Base-by-base conservation (phyloP, 2,113 vertebrate genomes). In the Pterocles orientalis region DNA sequence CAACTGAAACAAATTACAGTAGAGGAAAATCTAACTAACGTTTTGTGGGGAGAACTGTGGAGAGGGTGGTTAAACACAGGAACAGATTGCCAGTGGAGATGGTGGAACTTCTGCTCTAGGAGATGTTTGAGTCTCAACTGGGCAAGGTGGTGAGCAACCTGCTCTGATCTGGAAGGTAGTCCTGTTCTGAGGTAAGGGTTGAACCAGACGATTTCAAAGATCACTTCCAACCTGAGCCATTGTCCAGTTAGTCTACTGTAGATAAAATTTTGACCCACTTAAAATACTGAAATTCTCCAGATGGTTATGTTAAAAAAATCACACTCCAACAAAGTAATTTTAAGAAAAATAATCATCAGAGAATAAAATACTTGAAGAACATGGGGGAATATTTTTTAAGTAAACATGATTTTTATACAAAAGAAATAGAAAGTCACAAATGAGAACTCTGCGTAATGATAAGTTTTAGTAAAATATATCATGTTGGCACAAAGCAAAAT, bases 41-140 rank as follows among this genome's bases (percentile, higher is more conserved):
- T 39, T 26, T 18, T 12, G 18, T 6, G 10, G 3, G 1, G 3
- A 3, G 10, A 41, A 17, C 17, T 43, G 23, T 45, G 3, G 4
- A 9, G 14, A 39, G 6, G 6, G 14, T 73, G 7, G 14, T 70
- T 85, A 70, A 82, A 5, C 2, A 31, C 5, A 61, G 41, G 10
- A 24, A 43, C 14, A 47, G 20, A 62, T 41, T 85, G 50, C 3
- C 14, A 31, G 34, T 0, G 1, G 4, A 43, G 28, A 18, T 31
- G 24, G 2, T 6, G 10, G 24, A 60, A 64, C 53, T 61, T 51
- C 10, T 3, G 1, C 26, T 5, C 24, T 16, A 21, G 9, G 13
- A 65, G 34, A n/a, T 48, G 4, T 56, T 54, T 0, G 0, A 1
- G 2, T 43, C 10, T 90, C 33, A 80, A 0, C 16, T 23, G 19